phyloP scores from a whole-genome alignment of 2,888 invertebrate genomes.

The Ochropleura leucogaster region DNA sequence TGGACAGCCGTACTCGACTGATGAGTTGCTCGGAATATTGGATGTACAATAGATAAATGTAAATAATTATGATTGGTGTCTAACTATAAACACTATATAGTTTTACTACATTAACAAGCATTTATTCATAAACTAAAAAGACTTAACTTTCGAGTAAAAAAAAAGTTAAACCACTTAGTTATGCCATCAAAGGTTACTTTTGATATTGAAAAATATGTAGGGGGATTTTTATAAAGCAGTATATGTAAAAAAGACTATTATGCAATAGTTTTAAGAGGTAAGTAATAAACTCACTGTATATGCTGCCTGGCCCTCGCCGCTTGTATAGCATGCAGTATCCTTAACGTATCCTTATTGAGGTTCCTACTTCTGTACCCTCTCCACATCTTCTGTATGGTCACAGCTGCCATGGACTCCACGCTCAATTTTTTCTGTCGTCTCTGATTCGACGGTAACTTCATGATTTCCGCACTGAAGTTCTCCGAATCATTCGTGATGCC shows the following conservation, averaged over 20 bases:
- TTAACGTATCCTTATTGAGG: constrained; percentile 92
- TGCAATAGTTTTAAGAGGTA: too few relatives aligned
- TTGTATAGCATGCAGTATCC: constrained; percentile 92
- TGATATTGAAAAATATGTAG: not conserved
- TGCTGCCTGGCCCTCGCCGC: constrained; percentile 95
- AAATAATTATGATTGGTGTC: too few relatives aligned
- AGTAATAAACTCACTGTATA: constrained; percentile 92
- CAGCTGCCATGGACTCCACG: constrained; percentile 91
- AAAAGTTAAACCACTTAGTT: too few relatives aligned
- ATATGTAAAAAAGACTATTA: too few relatives aligned
- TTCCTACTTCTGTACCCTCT: constrained; percentile 95
- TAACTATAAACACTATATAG: too few relatives aligned
- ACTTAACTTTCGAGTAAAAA: too few relatives aligned
- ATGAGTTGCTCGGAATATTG: too few relatives aligned
- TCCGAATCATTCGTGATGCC: constrained; percentile 75
- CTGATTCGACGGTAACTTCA: constrained; percentile 85
- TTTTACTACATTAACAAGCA: too few relatives aligned
- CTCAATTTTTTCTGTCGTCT: constrained; percentile 84
- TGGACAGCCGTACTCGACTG: too few relatives aligned
- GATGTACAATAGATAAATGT: too few relatives aligned
- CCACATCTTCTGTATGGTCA: constrained; percentile 96
- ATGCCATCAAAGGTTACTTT: too few relatives aligned
- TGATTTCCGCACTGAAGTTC: constrained; percentile 79
- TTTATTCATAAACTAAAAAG: too few relatives aligned
- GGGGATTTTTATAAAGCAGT: not conserved